phyloP scores from a whole-genome alignment of 2,888 invertebrate genomes.

The Archaeoteleia sp. region DNA sequence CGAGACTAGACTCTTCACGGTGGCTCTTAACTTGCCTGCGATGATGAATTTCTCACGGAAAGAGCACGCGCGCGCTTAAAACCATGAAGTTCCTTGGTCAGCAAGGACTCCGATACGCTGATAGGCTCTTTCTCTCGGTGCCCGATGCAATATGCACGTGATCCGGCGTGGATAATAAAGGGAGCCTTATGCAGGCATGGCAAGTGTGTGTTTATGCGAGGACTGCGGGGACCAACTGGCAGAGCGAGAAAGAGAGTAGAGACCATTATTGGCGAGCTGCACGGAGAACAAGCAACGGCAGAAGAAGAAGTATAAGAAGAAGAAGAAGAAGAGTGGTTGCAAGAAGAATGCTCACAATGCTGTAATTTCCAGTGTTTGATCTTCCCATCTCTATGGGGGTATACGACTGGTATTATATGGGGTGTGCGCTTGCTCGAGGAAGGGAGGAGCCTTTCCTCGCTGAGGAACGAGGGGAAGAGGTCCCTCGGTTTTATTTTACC shows the following conservation, averaged over 20 bases:
- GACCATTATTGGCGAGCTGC: slow-evolving; percentile 59
- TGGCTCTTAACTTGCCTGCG: neutral
- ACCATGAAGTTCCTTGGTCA: neutral
- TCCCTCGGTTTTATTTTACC: slow-evolving; percentile 71
- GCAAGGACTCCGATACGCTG: slow-evolving; percentile 31
- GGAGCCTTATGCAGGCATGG: slow-evolving; percentile 64
- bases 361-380: slow-evolving; percentile 74
- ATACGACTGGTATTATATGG: slow-evolving; percentile 64
- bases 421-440: slow-evolving; percentile 49
- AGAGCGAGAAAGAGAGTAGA: slow-evolving; percentile 31
- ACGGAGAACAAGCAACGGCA: slow-evolving; percentile 45
- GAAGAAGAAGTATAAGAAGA: slow-evolving; percentile 17
- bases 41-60: slow-evolving; percentile 8
- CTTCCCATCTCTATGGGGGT: slow-evolving; percentile 69
- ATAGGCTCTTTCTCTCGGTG: slow-evolving; percentile 52
- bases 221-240: slow-evolving; percentile 57
- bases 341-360: slow-evolving; percentile 72
- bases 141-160: slow-evolving; percentile 70
- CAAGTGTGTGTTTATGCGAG: slow-evolving; percentile 65
- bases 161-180: slow-evolving; percentile 68
- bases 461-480: slow-evolving; percentile 35
- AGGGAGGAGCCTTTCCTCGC: slow-evolving; percentile 18
- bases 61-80: neutral
- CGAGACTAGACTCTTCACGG: too few species aligned
- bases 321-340: slow-evolving; percentile 44